Evolutionary conservation across 2,888 invertebrate genomes (phyloP), one percentile per base, ranked within the genome.

Genomic region (Suillia variegata): DNA sequence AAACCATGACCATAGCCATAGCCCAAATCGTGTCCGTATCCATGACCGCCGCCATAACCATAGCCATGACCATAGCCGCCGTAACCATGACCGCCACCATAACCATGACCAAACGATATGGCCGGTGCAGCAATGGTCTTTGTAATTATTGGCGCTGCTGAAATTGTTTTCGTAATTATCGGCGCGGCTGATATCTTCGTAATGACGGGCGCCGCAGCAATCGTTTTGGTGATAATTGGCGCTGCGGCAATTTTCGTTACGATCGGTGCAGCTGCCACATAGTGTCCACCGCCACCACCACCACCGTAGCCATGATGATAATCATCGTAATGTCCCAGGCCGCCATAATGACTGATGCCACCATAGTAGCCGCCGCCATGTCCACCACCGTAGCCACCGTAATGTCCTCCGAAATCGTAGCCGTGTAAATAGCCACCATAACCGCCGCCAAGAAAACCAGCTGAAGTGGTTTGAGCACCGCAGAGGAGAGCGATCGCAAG

Each of bases 61-160:
- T 73, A 67, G 21, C 76, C 77, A 50, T 61, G 51, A 6, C 67
- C 67, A n/a, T 54, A 47, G 10, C 65, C 66, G n/a, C 70, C 73
- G 52, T 74, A 73, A 58, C 77, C 77, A 21, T 68, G 63, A 18
- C n/a, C n/a, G n/a, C n/a, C n/a, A n/a, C 74, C 64, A 31, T 75
- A 73, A 50, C 74, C 71, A 51, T 72, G 69, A 33, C 75, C 70
- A 45, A 77, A 71, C 5, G 67, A 59, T 48, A 77, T 62, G 8
- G 72, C 70, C n/a, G 69, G 68, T 42, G 69, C 70, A 1, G 67
- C 64, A 1, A 51, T 24, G 18, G 66, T 66, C 47, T 65, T 66
- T 3, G 62, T 61, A 4, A 66, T 60, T 4, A 67, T 55, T 8
- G 68, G 67, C 3, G 65, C 61, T 10, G 70, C 67, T 10, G 66